Conservation (phyloP, 2,888 invertebrate genomes). For the Acleris sparsana region DNA sequence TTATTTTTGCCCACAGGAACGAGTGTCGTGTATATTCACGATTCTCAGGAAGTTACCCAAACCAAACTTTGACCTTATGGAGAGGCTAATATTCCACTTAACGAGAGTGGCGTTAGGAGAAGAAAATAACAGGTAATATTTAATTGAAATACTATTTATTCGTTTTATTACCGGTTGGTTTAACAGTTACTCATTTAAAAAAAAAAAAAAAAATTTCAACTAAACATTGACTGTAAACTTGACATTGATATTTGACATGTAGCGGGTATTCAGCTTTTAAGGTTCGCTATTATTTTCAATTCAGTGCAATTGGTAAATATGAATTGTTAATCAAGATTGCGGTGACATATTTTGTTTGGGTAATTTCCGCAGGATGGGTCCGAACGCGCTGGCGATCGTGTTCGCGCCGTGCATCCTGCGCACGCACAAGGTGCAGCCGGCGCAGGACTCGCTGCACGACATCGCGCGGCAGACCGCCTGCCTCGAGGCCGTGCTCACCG, state of each 20-base stretch:
- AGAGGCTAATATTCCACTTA: slow-evolving; percentile 95
- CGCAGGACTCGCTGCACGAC: slow-evolving; percentile 95
- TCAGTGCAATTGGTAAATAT: too few species aligned
- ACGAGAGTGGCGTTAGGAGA: slow-evolving; percentile 94
- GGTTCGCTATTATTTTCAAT: too few species aligned
- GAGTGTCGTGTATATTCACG: slow-evolving; percentile 92
- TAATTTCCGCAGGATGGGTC: slow-evolving; percentile 87
- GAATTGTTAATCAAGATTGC: too few species aligned
- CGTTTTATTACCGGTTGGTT: neutral
- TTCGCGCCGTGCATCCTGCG: slow-evolving; percentile 97
- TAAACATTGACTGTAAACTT: too few species aligned
- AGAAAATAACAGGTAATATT: slow-evolving; percentile 86
- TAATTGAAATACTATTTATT: neutral
- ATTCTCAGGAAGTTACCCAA: slow-evolving; percentile 95
- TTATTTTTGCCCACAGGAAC: slow-evolving; percentile 78
- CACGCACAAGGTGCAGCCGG: slow-evolving; percentile 93
- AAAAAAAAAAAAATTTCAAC: too few species aligned
- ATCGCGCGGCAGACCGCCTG: slow-evolving; percentile 95
- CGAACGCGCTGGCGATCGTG: slow-evolving; percentile 95
- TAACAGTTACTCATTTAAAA: too few species aligned
- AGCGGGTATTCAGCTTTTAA: too few species aligned
- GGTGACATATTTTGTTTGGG: too few species aligned
- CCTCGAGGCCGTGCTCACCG: slow-evolving; percentile 94
- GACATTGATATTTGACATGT: too few species aligned
- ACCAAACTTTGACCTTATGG: slow-evolving; percentile 94